Percentiles rank a stretch among this genome's conserved stretches.
These are phyloP conservation scores for Dryobota labecula DNA, from an alignment of 2,888 invertebrate species.

Conservation along the genomic window DNA sequence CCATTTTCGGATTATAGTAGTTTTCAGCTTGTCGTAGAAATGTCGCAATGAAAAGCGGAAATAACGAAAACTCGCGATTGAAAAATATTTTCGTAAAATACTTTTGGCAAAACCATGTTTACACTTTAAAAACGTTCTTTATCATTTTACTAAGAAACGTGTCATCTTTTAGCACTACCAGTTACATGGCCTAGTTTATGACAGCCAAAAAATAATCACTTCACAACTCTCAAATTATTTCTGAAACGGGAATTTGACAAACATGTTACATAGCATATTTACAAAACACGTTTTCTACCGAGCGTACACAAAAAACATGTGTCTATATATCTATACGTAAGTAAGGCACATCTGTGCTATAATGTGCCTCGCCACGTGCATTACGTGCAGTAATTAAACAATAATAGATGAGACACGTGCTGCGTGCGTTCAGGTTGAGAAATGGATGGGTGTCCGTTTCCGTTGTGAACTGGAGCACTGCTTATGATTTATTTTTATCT, in stretches of 20 bases:
- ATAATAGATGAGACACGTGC: constrained; percentile 34
- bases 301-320: neutral
- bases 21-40: neutral
- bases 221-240: neutral
- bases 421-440: constrained; percentile 18
- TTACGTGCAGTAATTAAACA: constrained; percentile 30
- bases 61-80: neutral
- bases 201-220: neutral
- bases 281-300: neutral
- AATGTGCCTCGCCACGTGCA: constrained; percentile 19
- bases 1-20: neutral
- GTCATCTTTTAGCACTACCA: neutral
- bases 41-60: neutral
- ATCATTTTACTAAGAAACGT: neutral
- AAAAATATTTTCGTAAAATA: neutral
- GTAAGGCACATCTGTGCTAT: constrained; percentile 15
- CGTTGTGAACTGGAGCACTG: neutral
- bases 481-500: constrained; percentile 2
- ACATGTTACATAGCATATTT: neutral
- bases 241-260: neutral
- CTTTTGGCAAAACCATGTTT: neutral
- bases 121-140: neutral
- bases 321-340: neutral
- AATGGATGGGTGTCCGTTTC: constrained; percentile 33
- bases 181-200: neutral